These are phyloP conservation scores for Drosophila ficusphila DNA, from an alignment of 1,140 invertebrate genomes.

Conservation along the genomic window DNA sequence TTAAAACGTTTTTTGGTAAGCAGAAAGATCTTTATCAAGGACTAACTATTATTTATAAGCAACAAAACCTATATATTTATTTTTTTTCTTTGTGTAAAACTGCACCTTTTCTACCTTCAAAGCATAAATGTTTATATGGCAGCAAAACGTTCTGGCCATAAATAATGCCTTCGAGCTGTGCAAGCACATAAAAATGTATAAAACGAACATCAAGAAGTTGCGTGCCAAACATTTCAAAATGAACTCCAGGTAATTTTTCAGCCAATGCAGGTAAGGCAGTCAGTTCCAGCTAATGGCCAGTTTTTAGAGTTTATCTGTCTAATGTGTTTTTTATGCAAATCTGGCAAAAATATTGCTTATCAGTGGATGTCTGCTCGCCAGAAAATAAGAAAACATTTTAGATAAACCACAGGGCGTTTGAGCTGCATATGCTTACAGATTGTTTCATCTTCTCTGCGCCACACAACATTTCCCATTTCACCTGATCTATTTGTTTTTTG, in stretches of 20 bases:
- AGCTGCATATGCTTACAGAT: constrained; percentile 27
- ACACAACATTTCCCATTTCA: background rate
- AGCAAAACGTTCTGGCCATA: constrained; percentile 59
- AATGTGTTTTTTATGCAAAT: constrained; percentile 73
- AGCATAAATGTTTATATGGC: constrained; percentile 19
- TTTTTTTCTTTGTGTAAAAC: background rate
- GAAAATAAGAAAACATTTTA: background rate
- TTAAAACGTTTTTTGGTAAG: too few species aligned
- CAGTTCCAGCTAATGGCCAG: constrained; percentile 34
- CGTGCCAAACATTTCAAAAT: constrained; percentile 66
- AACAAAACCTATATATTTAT: too few species aligned
- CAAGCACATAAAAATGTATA: constrained; percentile 46
- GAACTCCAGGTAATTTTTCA: constrained; percentile 57
- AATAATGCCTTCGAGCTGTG: constrained; percentile 67
- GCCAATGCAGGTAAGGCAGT: constrained; percentile 25
- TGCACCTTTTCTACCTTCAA: constrained; percentile 15
- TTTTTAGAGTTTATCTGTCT: constrained; percentile 24
- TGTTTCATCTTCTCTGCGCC: background rate
- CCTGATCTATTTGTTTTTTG: constrained; percentile 13
- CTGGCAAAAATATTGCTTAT: constrained; percentile 34
- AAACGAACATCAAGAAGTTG: constrained; percentile 44
- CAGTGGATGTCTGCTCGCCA: constrained; percentile 11
- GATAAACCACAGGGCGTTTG: constrained; percentile 44
- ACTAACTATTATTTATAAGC: too few species aligned
- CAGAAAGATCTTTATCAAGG: too few species aligned